Evolutionary conservation across 2,113 vertebrate species (phyloP).

Genomic region (Laticauda colubrina): DNA sequence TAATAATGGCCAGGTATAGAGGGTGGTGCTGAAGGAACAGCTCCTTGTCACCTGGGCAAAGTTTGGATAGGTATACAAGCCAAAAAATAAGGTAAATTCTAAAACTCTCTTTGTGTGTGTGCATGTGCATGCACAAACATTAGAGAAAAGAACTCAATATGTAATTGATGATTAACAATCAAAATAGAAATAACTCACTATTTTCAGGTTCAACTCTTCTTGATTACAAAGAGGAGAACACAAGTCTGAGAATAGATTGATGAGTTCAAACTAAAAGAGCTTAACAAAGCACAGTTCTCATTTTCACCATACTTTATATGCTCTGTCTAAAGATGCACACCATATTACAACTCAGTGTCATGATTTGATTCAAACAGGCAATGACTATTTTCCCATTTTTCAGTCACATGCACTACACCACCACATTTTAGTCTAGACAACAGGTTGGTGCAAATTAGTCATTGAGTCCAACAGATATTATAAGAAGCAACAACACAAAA

Average conservation of each 20-base stretch:
- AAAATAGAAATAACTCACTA: not conserved
- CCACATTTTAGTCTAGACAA: not conserved
- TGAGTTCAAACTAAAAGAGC: not conserved
- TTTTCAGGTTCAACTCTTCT: not conserved
- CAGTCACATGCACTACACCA: not conserved
- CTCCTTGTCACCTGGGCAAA: constrained; percentile 37
- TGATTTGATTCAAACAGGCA: not conserved
- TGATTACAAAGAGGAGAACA: not conserved
- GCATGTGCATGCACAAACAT: not conserved
- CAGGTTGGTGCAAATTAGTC: not conserved
- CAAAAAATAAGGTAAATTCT: not conserved
- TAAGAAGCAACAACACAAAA: not conserved
- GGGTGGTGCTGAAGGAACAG: constrained; percentile 58
- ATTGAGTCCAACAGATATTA: not conserved
- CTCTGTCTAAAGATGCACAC: not conserved
- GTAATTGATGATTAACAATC: not conserved
- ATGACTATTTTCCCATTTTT: not conserved
- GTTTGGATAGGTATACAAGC: not conserved
- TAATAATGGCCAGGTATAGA: constrained; percentile 35
- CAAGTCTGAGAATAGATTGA: not conserved
- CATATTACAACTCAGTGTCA: not conserved
- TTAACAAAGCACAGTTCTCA: not conserved
- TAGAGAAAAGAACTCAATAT: not conserved
- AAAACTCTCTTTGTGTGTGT: not conserved
- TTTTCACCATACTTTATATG: not conserved